A percentile compares a stretch with the other conserved stretches of the same genome.
phyloP scores from a whole-genome alignment of 2,888 invertebrate genomes.

The Eristalis pertinax region DNA sequence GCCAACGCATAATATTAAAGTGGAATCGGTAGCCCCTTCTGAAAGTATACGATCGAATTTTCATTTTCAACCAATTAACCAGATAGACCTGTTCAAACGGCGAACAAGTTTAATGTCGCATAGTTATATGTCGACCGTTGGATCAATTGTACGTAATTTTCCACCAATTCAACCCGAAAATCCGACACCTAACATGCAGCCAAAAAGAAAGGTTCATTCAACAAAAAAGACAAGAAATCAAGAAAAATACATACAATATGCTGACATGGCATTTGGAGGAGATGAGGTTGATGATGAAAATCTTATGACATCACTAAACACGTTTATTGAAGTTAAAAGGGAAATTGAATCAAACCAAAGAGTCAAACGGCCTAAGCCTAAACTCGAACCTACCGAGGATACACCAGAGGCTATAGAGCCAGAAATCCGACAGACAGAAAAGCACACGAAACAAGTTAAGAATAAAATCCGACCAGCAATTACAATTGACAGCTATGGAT shows the following conservation, averaged over 20 bases:
- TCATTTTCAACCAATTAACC: slow-evolving; percentile 27
- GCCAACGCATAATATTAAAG: slow-evolving; percentile 8
- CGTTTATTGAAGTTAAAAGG: slow-evolving; percentile 79
- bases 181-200: slow-evolving; percentile 17
- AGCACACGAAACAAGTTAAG: slow-evolving; percentile 7
- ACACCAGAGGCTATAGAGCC: not conserved
- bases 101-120: slow-evolving; percentile 78
- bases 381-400: slow-evolving; percentile 12
- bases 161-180: slow-evolving; percentile 76
- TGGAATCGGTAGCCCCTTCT: slow-evolving; percentile 35
- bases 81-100: slow-evolving; percentile 75
- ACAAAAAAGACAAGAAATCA: slow-evolving; percentile 72
- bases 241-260: slow-evolving; percentile 77
- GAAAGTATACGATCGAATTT: slow-evolving; percentile 30
- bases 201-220: slow-evolving; percentile 30
- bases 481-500: slow-evolving; percentile 56
- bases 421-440: not conserved
- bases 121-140: slow-evolving; percentile 78
- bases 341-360: slow-evolving; percentile 76
- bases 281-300: slow-evolving; percentile 78
- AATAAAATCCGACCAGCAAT: slow-evolving; percentile 56
- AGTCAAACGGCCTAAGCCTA: slow-evolving; percentile 11
- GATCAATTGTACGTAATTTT: slow-evolving; percentile 78
- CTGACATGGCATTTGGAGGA: slow-evolving; percentile 78
- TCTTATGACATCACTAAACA: slow-evolving; percentile 78